These are phyloP conservation scores for Cerastoderma edule DNA, from an alignment of 2,888 invertebrate genomes.

Conservation along the genomic window DNA sequence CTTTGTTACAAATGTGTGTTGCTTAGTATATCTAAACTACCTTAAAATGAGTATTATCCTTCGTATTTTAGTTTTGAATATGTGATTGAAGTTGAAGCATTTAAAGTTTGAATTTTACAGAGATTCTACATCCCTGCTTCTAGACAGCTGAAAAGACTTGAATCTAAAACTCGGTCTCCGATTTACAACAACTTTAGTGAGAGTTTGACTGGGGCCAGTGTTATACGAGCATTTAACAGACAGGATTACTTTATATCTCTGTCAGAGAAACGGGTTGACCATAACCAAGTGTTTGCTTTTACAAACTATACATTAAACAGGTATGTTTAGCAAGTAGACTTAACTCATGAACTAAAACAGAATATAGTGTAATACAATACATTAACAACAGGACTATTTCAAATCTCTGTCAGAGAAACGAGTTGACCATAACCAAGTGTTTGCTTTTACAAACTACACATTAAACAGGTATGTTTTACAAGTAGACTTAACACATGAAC, in stretches of 20 bases:
- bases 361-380: slow-evolving; percentile 81
- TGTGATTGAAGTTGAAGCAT: no score
- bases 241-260: slow-evolving; percentile 72
- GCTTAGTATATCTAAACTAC: no score
- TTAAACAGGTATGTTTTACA: slow-evolving; percentile 83
- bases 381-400: slow-evolving; percentile 74
- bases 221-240: slow-evolving; percentile 80
- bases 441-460: slow-evolving; percentile 83
- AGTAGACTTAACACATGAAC: no score
- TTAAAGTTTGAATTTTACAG: no score
- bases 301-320: slow-evolving; percentile 73
- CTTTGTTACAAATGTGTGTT: no score
- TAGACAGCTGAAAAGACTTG: slow-evolving; percentile 82
- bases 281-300: slow-evolving; percentile 88
- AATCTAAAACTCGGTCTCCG: slow-evolving; percentile 82
- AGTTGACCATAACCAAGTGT: slow-evolving; percentile 87
- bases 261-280: slow-evolving; percentile 77
- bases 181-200: slow-evolving; percentile 83
- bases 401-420: slow-evolving; percentile 70
- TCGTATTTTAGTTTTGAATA: no score
- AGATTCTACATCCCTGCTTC: slow-evolving; percentile 85
- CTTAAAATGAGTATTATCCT: no score
- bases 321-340: no score
- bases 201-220: slow-evolving; percentile 85
- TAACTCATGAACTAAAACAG: no score